Evolutionary conservation across 2,797 vertebrate species (phyloP), one percentile per base, ranked within the genome.

Genomic region (Australoheros facetus): DNA sequence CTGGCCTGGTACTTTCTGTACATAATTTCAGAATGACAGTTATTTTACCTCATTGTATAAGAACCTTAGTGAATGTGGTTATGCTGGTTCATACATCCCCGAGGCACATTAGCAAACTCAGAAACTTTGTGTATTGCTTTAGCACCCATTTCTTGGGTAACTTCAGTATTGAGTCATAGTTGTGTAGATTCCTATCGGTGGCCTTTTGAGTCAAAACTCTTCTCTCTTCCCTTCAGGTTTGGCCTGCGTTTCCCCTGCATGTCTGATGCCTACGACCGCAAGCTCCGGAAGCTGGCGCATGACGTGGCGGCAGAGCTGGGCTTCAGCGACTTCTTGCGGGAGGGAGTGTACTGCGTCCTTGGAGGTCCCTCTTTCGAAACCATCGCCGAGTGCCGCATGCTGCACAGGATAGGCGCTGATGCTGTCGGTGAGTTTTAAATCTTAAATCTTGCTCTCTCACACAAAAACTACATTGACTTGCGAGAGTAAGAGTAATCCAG

Each of bases 221-320:
- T 11, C 45, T 14, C n/a, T 73, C 14, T 57, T 62, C 26, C 26
- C 34, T 14, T 19, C 75, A 98, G 97, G 92, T 98, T 97, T 51
- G 97, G 97, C 1, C 76, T 85, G 19, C 96, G 97, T 23, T 98
- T 98, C 85, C 97, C 97, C 32, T 95, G 96, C 85, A 97, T 97
- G 97, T 98, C 97, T 0, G 96, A 98, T 28, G 97, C 97, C 1
- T 98, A 98, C 3, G 94, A 97, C 87, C 93, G 93, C 1, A 79
- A 93, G 19, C 82, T 97, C 88, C 92, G 91, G n/a, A 90, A 94
- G 83, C 53, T 95, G 84, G 96, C 95, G 0, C 88, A 77, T 0
- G 75, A 77, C 0, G 90, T 94, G 72, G 97, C 93, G 0, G 55
- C 75, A 0, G 93, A 97, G 83, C 96, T 97, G 71, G 95, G 95